Percentiles rank a stretch among this genome's conserved stretches.
phyloP scores from a whole-genome alignment of 2,113 vertebrate species.

The Typhlomys cinereus region DNA sequence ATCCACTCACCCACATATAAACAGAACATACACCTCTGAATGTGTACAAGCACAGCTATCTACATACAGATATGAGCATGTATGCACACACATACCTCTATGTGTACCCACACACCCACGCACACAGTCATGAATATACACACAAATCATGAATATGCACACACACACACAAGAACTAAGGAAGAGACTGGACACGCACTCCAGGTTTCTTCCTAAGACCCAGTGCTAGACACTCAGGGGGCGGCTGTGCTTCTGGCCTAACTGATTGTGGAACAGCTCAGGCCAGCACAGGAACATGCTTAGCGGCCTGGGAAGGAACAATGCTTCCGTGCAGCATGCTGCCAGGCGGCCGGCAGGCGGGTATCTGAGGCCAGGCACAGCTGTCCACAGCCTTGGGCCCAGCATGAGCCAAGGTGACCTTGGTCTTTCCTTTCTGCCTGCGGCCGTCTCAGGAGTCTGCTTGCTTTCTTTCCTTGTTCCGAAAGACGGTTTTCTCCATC shows the following conservation, averaged over 20 bases:
- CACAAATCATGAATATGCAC: no score
- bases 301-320: accelerated
- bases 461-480: not conserved
- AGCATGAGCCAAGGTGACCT: not conserved
- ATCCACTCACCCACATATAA: no score
- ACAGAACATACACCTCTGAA: no score
- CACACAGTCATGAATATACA: not conserved
- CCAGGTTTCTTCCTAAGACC: not conserved
- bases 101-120: not conserved
- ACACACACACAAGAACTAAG: not conserved
- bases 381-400: not conserved
- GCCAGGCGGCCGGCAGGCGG: not conserved
- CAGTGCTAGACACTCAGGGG: accelerated
- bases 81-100: not conserved
- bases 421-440: not conserved
- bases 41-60: not conserved
- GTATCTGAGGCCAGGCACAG: not conserved
- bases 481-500: not conserved
- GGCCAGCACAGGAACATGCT: accelerated
- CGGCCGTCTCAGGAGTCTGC: not conserved
- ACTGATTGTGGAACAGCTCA: accelerated
- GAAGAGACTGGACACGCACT: no score
- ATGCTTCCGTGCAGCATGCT: accelerated
- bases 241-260: not conserved
- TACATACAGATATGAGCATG: no score